These are phyloP conservation scores for Takifugu bimaculatus DNA, from an alignment of 2,113 vertebrate species.

Conservation along the genomic window DNA sequence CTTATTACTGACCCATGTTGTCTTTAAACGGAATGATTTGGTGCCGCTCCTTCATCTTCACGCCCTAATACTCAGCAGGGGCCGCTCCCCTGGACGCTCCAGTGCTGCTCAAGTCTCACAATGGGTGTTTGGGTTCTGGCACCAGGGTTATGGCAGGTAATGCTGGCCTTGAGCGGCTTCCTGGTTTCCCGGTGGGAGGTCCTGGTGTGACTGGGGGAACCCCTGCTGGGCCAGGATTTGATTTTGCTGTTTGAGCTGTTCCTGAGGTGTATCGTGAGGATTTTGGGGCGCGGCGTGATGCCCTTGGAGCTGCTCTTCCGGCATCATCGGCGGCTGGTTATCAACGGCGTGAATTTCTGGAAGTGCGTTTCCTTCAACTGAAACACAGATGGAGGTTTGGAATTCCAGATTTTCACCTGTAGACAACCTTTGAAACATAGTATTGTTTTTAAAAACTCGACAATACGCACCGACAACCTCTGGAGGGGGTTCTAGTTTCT, in stretches of 20 bases:
- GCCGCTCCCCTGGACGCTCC: slow-evolving; percentile 33
- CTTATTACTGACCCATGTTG: slow-evolving; percentile 10
- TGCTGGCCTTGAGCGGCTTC: slow-evolving; percentile 50
- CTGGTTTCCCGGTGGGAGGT: slow-evolving; percentile 60
- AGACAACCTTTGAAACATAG: background rate
- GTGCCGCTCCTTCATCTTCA: slow-evolving; percentile 21
- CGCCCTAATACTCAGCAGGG: slow-evolving; percentile 15
- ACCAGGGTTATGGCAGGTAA: slow-evolving; percentile 39
- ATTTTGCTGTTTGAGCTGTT: slow-evolving; percentile 28
- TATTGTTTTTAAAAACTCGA: background rate
- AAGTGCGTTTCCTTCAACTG: slow-evolving; percentile 67
- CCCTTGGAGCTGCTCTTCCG: slow-evolving; percentile 36
- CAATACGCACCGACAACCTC: slow-evolving; percentile 73
- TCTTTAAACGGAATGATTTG: slow-evolving; percentile 26
- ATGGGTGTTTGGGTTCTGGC: slow-evolving; percentile 25
- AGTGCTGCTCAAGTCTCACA: slow-evolving; percentile 47
- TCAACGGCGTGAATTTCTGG: slow-evolving; percentile 41
- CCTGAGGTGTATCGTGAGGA: slow-evolving; percentile 43
- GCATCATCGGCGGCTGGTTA: slow-evolving; percentile 38
- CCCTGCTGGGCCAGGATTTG: slow-evolving; percentile 41
- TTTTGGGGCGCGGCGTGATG: slow-evolving; percentile 29
- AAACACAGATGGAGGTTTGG: slow-evolving; percentile 7
- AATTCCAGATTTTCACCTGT: background rate
- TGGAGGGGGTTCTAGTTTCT: slow-evolving; percentile 76
- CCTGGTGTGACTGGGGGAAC: slow-evolving; percentile 47